phyloP scores from a whole-genome alignment of 2,797 vertebrate genomes.

The Gambusia yucatana region DNA sequence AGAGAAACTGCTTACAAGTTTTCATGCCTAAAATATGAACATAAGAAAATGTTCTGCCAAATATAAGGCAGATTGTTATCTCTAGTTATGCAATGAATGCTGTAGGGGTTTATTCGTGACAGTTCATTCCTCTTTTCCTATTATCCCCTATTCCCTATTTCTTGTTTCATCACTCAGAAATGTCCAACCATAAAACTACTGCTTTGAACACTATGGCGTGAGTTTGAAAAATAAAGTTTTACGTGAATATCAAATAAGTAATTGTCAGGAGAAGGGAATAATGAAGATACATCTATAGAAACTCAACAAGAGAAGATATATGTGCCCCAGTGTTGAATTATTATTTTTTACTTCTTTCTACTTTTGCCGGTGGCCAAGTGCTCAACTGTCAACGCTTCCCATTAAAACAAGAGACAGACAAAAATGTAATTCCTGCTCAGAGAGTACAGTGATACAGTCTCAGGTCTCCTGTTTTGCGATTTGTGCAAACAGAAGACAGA shows the following conservation, averaged over 20 bases:
- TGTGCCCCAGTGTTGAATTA: constrained; percentile 31
- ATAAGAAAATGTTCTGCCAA: neutral
- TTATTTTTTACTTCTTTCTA: constrained; percentile 58
- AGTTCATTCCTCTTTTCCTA: neutral
- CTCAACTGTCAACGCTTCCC: constrained; percentile 56
- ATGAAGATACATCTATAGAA: constrained; percentile 19
- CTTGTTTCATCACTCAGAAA: neutral
- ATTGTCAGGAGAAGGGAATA: neutral
- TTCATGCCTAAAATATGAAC: neutral
- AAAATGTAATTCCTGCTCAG: constrained; percentile 59
- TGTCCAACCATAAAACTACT: neutral
- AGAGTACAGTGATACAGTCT: constrained; percentile 48
- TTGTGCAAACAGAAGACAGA: constrained; percentile 60
- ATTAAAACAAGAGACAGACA: constrained; percentile 60
- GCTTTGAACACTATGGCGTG: constrained; percentile 18
- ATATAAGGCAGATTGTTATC: neutral
- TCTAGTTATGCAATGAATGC: neutral
- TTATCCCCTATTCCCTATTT: neutral
- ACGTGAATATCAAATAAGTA: constrained; percentile 20
- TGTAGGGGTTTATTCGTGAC: neutral
- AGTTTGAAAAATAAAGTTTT: constrained; percentile 30
- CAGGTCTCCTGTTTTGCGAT: constrained; percentile 46
- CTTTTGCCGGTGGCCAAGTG: constrained; percentile 56
- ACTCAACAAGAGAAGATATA: constrained; percentile 16
- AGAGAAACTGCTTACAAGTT: neutral